Conservation (phyloP, 1,140 invertebrate genomes). For the Drosophila ogumai region DNA sequence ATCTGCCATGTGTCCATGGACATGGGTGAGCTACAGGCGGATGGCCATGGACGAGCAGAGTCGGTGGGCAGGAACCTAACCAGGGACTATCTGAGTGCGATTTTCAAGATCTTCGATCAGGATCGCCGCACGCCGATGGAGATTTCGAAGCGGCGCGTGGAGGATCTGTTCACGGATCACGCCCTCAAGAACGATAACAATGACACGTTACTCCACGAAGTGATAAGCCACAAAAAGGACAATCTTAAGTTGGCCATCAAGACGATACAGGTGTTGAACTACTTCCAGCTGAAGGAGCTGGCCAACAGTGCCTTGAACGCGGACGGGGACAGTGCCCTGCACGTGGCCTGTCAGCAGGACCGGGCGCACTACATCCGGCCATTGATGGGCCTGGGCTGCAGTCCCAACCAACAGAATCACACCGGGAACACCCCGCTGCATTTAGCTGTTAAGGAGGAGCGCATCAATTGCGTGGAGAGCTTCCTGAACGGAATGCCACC, state of each 20-base stretch:
- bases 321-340: slow-evolving; percentile 85
- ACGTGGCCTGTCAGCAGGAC: slow-evolving; percentile 86
- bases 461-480: slow-evolving; percentile 64
- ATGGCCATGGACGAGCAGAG: slow-evolving; percentile 29
- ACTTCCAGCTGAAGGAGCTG: slow-evolving; percentile 71
- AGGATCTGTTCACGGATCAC: slow-evolving; percentile 61
- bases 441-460: slow-evolving; percentile 85
- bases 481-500: slow-evolving; percentile 57
- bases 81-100: slow-evolving; percentile 44
- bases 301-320: slow-evolving; percentile 61
- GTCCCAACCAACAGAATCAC: slow-evolving; percentile 85
- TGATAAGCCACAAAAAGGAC: slow-evolving; percentile 67
- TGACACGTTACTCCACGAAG: slow-evolving; percentile 74
- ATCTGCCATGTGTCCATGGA: slow-evolving; percentile 38
- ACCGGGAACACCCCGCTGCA: slow-evolving; percentile 86
- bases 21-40: slow-evolving; percentile 25
- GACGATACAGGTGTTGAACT: slow-evolving; percentile 63
- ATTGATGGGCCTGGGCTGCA: slow-evolving; percentile 84
- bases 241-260: slow-evolving; percentile 64
- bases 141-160: slow-evolving; percentile 28
- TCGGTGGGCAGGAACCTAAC: slow-evolving; percentile 4
- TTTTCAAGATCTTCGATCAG: slow-evolving; percentile 63
- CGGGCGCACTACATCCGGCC: slow-evolving; percentile 80
- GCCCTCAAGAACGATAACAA: slow-evolving; percentile 62
- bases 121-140: slow-evolving; percentile 22